Evolutionary conservation across 2,888 invertebrate species (phyloP).

Genomic region (Ypsolopha sequella): DNA sequence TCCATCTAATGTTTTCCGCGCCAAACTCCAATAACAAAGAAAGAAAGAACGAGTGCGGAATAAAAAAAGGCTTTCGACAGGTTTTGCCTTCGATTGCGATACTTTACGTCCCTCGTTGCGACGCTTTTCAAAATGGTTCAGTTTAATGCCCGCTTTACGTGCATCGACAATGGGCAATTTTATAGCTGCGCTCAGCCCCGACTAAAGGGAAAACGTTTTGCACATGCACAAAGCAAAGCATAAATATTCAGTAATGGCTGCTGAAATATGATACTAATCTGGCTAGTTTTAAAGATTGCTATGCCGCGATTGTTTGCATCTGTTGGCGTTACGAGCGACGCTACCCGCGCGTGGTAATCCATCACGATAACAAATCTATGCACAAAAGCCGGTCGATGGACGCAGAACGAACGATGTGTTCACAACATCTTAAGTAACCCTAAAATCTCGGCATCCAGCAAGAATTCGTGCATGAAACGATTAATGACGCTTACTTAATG

Average conservation of each 20-base stretch:
- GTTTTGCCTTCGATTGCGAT: conserved; percentile 8
- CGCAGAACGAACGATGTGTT: too few species aligned
- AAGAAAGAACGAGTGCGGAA: neutral
- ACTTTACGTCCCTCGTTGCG: conserved; percentile 29
- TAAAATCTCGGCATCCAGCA: neutral
- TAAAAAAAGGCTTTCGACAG: neutral
- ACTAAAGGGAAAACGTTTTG: conserved; percentile 1
- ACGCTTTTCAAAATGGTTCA: conserved; percentile 49
- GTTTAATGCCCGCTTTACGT: conserved; percentile 48
- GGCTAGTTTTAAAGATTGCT: neutral
- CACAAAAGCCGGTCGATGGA: too few species aligned
- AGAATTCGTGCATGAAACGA: conserved; percentile 3
- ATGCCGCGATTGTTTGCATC: too few species aligned
- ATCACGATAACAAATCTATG: too few species aligned
- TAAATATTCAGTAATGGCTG: conserved; percentile 3
- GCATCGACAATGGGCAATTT: conserved; percentile 57
- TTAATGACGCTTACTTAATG: neutral
- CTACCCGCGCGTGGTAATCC: neutral
- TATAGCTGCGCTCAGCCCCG: conserved; percentile 23
- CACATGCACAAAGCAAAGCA: conserved; percentile 20
- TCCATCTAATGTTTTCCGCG: too few species aligned
- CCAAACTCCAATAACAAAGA: neutral
- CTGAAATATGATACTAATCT: conserved; percentile 4
- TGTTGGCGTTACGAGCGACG: neutral
- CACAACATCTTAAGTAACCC: neutral